Evolutionary conservation across 1,140 invertebrate genomes (phyloP).

Genomic region (Macrobrachium rosenbergii): DNA sequence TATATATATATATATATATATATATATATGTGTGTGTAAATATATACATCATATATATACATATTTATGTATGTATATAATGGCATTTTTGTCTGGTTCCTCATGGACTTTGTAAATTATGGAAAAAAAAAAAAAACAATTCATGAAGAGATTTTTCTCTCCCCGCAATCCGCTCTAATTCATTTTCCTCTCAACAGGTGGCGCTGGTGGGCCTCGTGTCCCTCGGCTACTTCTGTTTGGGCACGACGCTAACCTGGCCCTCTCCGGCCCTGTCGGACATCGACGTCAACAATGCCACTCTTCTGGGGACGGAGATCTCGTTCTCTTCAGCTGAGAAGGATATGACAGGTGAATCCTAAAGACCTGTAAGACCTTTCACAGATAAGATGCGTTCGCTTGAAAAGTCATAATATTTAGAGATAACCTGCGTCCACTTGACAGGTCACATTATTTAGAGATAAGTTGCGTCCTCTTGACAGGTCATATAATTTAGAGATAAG

Average conservation of each 20-base stretch:
- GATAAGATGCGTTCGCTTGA: too few relatives aligned
- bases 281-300: constrained; percentile 30
- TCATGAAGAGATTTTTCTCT: neutral
- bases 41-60: too few relatives aligned
- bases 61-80: too few relatives aligned
- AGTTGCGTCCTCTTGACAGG: too few relatives aligned
- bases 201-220: constrained; percentile 22
- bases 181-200: neutral
- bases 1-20: too few relatives aligned
- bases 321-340: constrained; percentile 34
- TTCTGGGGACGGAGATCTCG: constrained; percentile 36
- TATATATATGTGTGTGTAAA: too few relatives aligned
- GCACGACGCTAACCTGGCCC: constrained; percentile 33
- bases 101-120: neutral
- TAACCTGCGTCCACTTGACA: neutral
- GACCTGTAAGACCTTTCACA: neutral
- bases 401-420: neutral
- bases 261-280: constrained; percentile 46
- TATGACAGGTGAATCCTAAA: constrained; percentile 32
- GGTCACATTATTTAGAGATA: too few relatives aligned
- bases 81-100: too few relatives aligned
- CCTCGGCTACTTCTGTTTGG: constrained; percentile 26
- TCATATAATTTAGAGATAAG: too few relatives aligned
- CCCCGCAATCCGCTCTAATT: neutral
- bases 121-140: neutral